These are phyloP conservation scores for Nothoprocta pentlandii DNA, from an alignment of 2,113 vertebrate genomes.

Conservation along the genomic window DNA sequence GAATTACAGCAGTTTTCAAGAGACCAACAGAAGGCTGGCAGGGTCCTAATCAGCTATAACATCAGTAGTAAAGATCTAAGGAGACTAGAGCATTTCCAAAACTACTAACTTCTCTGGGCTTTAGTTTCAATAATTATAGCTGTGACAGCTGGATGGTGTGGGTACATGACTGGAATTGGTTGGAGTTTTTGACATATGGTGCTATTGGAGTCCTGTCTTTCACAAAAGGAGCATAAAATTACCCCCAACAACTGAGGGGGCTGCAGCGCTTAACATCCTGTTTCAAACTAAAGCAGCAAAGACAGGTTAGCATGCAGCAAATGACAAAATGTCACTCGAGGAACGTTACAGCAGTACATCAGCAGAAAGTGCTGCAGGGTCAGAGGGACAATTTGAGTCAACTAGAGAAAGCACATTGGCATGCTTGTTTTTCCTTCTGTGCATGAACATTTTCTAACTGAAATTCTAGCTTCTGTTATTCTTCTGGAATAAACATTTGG, in stretches of 20 bases:
- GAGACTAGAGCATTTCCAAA: slow-evolving; percentile 77
- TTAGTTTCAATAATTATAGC: slow-evolving; percentile 75
- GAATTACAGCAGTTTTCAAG: slow-evolving; percentile 80
- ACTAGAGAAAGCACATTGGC: slow-evolving; percentile 1
- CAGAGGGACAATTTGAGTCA: slow-evolving; percentile 8
- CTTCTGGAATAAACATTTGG: slow-evolving; percentile 23
- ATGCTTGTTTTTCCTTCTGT: background rate
- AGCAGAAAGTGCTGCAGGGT: background rate
- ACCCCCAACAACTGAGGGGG: slow-evolving; percentile 41
- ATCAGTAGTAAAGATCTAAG: slow-evolving; percentile 83
- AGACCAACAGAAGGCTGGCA: slow-evolving; percentile 82
- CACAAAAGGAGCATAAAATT: slow-evolving; percentile 63
- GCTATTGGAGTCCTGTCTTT: slow-evolving; percentile 65
- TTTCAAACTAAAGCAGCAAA: slow-evolving; percentile 39
- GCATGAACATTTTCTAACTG: background rate
- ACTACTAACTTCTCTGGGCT: slow-evolving; percentile 67
- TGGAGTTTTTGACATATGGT: slow-evolving; percentile 76
- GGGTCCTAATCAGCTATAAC: slow-evolving; percentile 83
- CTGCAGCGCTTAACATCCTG: background rate
- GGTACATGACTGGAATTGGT: slow-evolving; percentile 79
- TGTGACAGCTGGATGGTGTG: slow-evolving; percentile 78
- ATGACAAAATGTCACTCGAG: slow-evolving; percentile 44
- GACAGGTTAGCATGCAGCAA: slow-evolving; percentile 43
- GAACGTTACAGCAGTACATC: slow-evolving; percentile 7
- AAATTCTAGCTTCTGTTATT: background rate